These are phyloP conservation scores for Pheosia tremula DNA, from an alignment of 2,888 invertebrate species.

Conservation along the genomic window DNA sequence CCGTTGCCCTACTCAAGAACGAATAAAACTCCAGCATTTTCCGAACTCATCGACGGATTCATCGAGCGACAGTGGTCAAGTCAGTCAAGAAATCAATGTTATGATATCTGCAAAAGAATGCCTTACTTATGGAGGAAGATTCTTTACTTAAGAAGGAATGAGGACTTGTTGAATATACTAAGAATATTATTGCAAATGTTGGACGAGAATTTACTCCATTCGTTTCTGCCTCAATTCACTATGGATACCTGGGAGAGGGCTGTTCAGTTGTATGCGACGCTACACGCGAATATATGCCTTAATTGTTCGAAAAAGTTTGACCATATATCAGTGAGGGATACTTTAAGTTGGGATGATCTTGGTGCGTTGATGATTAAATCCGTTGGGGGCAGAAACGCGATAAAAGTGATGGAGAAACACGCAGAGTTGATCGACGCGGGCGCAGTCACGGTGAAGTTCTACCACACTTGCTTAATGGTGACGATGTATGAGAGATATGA, in stretches of 20 bases:
- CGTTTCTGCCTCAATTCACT: conserved; percentile 81
- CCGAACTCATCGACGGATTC: conserved; percentile 83
- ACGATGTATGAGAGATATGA: conserved; percentile 75
- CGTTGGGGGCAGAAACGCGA: conserved; percentile 83
- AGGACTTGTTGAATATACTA: conserved; percentile 79
- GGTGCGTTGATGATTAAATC: conserved; percentile 85
- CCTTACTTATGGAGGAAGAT: conserved; percentile 87
- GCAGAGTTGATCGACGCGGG: conserved; percentile 81
- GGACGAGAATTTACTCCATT: conserved; percentile 82
- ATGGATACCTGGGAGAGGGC: conserved; percentile 85
- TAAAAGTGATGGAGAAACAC: conserved; percentile 83
- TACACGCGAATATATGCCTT: conserved; percentile 85
- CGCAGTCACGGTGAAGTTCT: conserved; percentile 86
- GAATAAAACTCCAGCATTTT: conserved; percentile 74
- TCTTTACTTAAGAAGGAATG: conserved; percentile 75
- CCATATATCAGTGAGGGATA: conserved; percentile 71
- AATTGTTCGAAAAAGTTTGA: conserved; percentile 84
- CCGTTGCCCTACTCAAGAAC: conserved; percentile 81
- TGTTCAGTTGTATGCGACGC: conserved; percentile 80
- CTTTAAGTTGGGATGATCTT: conserved; percentile 85
- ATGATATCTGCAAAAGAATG: conserved; percentile 83
- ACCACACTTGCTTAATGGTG: conserved; percentile 82
- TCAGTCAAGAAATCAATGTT: conserved; percentile 72
- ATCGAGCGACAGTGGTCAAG: conserved; percentile 78
- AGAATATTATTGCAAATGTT: conserved; percentile 85